Conservation (phyloP, 1,140 invertebrate species). For the Euura saliciscinereae region DNA sequence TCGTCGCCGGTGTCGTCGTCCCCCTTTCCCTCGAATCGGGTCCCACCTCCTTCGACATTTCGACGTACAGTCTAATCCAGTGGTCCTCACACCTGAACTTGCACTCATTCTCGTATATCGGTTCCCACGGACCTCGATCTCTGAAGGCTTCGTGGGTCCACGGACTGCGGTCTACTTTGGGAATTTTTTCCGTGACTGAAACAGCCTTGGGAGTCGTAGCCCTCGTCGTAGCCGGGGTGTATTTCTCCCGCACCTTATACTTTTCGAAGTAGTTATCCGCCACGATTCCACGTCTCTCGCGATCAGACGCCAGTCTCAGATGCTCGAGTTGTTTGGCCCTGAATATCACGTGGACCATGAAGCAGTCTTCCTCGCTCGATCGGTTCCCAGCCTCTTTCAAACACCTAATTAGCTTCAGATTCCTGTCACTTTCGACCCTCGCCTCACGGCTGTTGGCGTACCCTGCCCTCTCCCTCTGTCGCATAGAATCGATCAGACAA, state of each 20-base stretch:
- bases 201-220: not conserved
- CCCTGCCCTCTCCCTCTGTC: not conserved
- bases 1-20: no score
- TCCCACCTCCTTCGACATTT: not conserved
- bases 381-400: not conserved
- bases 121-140: not conserved
- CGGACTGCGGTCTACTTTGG: not conserved
- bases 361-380: not conserved
- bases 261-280: not conserved
- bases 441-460: not conserved
- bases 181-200: not conserved
- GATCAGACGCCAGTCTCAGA: not conserved
- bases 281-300: not conserved
- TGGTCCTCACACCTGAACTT: constrained; percentile 20
- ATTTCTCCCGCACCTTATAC: not conserved
- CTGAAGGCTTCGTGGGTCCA: not conserved
- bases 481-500: no score
- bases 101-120: constrained; percentile 10
- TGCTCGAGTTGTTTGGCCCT: not conserved
- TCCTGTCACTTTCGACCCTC: not conserved
- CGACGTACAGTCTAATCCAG: constrained; percentile 13
- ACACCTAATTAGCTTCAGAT: not conserved
- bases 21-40: no score
- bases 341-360: not conserved
- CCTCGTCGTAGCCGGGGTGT: not conserved